Evolutionary conservation across 2,888 invertebrate genomes (phyloP).

Genomic region (Taphrorychus bicolor): DNA sequence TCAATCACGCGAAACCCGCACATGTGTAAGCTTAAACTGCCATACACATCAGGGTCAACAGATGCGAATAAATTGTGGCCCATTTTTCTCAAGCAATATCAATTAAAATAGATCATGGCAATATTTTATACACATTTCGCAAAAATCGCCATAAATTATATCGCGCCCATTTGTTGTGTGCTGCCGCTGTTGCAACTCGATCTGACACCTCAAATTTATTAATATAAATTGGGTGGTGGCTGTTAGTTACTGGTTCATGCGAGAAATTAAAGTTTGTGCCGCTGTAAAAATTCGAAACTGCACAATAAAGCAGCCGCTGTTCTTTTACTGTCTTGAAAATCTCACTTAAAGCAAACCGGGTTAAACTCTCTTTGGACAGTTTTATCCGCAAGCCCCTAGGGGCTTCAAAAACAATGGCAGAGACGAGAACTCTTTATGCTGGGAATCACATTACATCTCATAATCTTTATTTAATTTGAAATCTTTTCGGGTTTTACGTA

Average conservation of each 20-base stretch:
- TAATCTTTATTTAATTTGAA: neutral
- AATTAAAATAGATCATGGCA: slow-evolving; percentile 11
- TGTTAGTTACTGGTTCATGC: neutral
- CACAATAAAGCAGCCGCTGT: neutral
- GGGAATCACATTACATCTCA: neutral
- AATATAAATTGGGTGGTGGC: neutral
- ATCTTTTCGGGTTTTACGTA: neutral
- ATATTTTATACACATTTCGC: slow-evolving; percentile 6
- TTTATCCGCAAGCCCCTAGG: neutral
- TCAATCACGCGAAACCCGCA: neutral
- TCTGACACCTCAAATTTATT: neutral
- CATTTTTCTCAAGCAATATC: slow-evolving; percentile 15
- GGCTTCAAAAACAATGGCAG: neutral
- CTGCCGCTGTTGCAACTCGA: neutral
- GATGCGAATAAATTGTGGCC: slow-evolving; percentile 5
- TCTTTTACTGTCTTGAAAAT: neutral
- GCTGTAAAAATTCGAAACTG: too few relatives aligned
- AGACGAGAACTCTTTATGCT: neutral
- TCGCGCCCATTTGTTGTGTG: neutral
- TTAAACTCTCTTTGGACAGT: neutral
- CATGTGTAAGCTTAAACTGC: slow-evolving; percentile 4
- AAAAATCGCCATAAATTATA: slow-evolving; percentile 6
- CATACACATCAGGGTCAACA: neutral
- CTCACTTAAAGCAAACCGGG: neutral
- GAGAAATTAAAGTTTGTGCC: too few relatives aligned